These are phyloP conservation scores for Tridacna crocea DNA, from an alignment of 2,888 invertebrate species.

Conservation along the genomic window DNA sequence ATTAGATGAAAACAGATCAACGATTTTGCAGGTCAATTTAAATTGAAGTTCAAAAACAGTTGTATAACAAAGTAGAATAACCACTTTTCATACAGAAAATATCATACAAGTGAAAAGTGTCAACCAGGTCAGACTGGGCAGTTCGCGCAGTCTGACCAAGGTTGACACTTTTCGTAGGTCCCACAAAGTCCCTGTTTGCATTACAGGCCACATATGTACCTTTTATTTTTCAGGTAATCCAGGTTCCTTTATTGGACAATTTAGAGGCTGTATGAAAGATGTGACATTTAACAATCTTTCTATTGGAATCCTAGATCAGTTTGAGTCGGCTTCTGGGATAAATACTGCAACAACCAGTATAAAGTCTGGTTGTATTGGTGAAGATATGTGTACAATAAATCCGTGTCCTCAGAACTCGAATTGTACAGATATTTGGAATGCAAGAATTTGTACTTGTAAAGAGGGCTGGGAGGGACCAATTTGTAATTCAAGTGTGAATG, in stretches of 20 bases:
- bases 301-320: constrained; percentile 54
- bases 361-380: constrained; percentile 72
- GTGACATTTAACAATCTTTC: constrained; percentile 70
- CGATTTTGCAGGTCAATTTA: no score
- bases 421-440: constrained; percentile 79
- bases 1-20: no score
- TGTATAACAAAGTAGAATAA: no score
- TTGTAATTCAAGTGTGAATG: constrained; percentile 75
- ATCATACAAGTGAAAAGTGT: no score
- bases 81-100: no score
- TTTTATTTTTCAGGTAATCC: constrained; percentile 65
- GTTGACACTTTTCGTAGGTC: no score
- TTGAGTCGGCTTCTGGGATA: constrained; percentile 44
- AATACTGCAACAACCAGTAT: constrained; percentile 53
- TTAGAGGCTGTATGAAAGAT: constrained; percentile 78
- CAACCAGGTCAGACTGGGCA: no score
- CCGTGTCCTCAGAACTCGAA: constrained; percentile 74
- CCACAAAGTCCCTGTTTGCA: no score
- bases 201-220: no score
- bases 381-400: constrained; percentile 70
- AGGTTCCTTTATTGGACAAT: constrained; percentile 67
- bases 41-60: no score
- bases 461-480: constrained; percentile 77
- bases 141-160: no score
- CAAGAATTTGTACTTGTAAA: constrained; percentile 72